These are phyloP conservation scores for Eulemur rubriventer DNA, from an alignment of 2,797 vertebrate genomes.

Conservation along the genomic window DNA sequence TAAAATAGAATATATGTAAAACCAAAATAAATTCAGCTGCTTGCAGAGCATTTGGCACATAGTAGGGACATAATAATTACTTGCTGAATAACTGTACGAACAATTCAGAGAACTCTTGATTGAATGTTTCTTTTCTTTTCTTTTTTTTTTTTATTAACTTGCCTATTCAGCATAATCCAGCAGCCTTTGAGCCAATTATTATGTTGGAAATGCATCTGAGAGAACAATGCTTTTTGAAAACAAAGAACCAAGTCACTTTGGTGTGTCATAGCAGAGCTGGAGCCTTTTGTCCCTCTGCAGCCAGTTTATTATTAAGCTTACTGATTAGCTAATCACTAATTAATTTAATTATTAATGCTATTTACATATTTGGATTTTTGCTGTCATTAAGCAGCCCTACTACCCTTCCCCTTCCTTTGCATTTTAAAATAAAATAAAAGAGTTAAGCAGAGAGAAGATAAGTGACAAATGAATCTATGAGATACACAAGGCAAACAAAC, in stretches of 20 bases:
- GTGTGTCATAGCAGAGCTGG: not conserved
- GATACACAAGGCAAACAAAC: not conserved
- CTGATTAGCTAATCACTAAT: constrained; percentile 66
- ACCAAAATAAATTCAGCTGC: not conserved
- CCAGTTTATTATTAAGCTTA: constrained; percentile 44
- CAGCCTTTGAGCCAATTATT: constrained; percentile 59
- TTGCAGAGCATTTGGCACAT: not conserved
- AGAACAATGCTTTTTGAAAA: constrained; percentile 73
- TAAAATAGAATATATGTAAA: not conserved
- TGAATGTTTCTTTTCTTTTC: constrained; percentile 1
- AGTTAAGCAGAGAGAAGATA: constrained; percentile 5
- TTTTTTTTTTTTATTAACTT: constrained; percentile 38
- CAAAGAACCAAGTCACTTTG: constrained; percentile 70
- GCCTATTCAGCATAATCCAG: constrained; percentile 49
- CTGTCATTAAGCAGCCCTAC: not conserved
- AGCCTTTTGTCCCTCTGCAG: constrained; percentile 64
- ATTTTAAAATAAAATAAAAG: constrained; percentile 28
- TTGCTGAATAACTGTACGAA: not conserved
- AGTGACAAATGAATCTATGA: not conserved
- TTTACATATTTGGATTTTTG: constrained; percentile 53
- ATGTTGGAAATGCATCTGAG: constrained; percentile 62
- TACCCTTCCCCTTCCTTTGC: not conserved
- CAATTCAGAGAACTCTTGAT: not conserved
- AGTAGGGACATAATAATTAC: not conserved
- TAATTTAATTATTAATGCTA: constrained; percentile 82